Evolutionary conservation across 2,113 vertebrate genomes (phyloP).

Genomic region (Microcebus lehilahytsara): DNA sequence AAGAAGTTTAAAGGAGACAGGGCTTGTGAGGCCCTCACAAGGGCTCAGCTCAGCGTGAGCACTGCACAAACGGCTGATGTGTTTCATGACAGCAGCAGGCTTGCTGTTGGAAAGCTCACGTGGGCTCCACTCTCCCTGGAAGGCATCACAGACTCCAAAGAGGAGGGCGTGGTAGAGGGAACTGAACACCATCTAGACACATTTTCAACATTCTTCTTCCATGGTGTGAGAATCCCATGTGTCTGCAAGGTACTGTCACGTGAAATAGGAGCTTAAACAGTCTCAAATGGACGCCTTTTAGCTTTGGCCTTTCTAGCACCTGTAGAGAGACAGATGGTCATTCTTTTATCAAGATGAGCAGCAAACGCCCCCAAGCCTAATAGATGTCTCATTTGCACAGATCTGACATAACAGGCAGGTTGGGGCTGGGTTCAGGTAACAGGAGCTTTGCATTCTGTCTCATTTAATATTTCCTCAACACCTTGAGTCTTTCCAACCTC

Average conservation of each 20-base stretch:
- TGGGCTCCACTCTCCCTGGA: background rate
- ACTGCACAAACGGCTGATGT: background rate
- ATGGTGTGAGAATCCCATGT: background rate
- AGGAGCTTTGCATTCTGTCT: background rate
- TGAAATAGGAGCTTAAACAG: background rate
- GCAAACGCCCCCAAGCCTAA: background rate
- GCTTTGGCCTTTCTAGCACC: background rate
- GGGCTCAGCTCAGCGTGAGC: fast-evolving
- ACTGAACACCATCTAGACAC: background rate
- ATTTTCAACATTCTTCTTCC: background rate
- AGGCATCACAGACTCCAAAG: background rate
- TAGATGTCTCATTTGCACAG: background rate
- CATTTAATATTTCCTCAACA: background rate
- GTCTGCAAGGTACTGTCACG: fast-evolving
- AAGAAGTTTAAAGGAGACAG: background rate
- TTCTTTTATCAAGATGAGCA: background rate
- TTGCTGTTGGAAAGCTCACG: background rate
- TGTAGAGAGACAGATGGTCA: background rate
- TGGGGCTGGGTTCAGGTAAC: background rate
- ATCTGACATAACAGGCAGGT: background rate
- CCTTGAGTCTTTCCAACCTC: background rate
- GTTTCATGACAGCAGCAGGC: background rate
- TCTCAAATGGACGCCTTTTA: background rate
- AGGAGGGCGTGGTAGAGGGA: background rate
- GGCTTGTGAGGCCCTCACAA: fast-evolving